These are phyloP conservation scores for Machaerirhynchus nigripectus DNA, from an alignment of 2,113 vertebrate species.

Conservation along the genomic window DNA sequence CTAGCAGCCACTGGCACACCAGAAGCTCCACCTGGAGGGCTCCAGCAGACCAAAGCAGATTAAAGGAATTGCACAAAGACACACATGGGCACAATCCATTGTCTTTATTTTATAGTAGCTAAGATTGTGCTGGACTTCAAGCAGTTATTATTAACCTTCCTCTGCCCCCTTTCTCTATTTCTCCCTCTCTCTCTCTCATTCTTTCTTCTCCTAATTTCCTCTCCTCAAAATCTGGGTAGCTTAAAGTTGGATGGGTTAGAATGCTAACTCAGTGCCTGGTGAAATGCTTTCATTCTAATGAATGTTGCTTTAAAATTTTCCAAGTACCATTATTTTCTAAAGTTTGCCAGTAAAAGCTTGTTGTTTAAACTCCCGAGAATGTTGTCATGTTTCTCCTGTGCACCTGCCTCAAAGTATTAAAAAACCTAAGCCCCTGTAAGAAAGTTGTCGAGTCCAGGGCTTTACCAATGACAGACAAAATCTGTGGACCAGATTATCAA, in stretches of 20 bases:
- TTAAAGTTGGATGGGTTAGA: background rate
- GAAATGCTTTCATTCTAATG: background rate
- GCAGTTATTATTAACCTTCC: too few species aligned
- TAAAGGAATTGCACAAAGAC: background rate
- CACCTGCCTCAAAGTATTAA: background rate
- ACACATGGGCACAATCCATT: rapidly evolving
- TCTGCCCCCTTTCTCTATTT: background rate
- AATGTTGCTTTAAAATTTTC: background rate
- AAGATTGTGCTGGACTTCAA: background rate
- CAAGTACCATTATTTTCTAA: background rate
- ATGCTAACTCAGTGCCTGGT: background rate
- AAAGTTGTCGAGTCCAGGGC: background rate
- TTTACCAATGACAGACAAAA: background rate
- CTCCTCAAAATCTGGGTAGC: background rate
- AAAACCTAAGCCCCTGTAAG: background rate
- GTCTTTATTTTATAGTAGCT: background rate
- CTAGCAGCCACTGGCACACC: background rate
- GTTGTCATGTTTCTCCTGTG: rapidly evolving
- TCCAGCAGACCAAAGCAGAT: background rate
- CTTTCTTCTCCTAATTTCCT: background rate
- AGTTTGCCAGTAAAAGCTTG: background rate
- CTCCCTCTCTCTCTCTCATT: background rate
- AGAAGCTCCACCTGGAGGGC: background rate
- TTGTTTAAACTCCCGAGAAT: background rate
- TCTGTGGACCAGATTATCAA: background rate